Evolutionary conservation across 2,113 vertebrate species (phyloP), one percentile per base, ranked within the genome.

Genomic region (Sylvietta virens): DNA sequence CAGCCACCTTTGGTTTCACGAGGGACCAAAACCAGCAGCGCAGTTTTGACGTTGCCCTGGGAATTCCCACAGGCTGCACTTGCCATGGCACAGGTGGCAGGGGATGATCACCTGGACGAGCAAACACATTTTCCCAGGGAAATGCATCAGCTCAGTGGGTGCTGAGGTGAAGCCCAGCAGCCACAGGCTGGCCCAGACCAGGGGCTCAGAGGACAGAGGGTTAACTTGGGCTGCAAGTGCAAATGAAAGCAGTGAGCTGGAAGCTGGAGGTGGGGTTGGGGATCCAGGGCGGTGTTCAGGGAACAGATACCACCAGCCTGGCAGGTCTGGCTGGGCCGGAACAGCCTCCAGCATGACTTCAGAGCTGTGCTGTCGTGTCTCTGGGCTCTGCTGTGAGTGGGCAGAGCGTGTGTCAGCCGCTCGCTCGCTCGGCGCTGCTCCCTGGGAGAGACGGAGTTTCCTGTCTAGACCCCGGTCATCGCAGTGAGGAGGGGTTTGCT

Each of bases 391-490:
- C 1, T 11, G 81, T 78, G 86, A 81, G 26, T 20, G 10, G 76
- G 47, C 85, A 90, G 84, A 6, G 16, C 6, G 11, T 73, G 74
- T 95, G 91, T 94, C 86, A 79, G 74, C 77, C 6, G 21, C 71
- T 77, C 23, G 21, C 71, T 77, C 23, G 7, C 70, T 54, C 80
- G 1, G 20, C 4, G 11, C 73, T 48, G 83, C 73, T 67, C 65
- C 77, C 78, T 0, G 27, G 47, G 39, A 88, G 70, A 51, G 80
- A 51, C 3, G 0, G 73, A 33, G 71, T 64, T 96, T 97, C 93
- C 94, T 92, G 93, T 95, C 92, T 95, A 96, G 94, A 95, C 92
- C 94, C 92, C 76, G 4, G 72, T 83, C 86, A 95, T 82, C 5
- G 5, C 2, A 1, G 15, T 2, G 44, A 42, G 72, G 64, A 85